A percentile compares a stretch with the other conserved stretches of the same genome.
Evolutionary conservation across 2,888 invertebrate genomes (phyloP).

Genomic region (Eucera pruinosa): DNA sequence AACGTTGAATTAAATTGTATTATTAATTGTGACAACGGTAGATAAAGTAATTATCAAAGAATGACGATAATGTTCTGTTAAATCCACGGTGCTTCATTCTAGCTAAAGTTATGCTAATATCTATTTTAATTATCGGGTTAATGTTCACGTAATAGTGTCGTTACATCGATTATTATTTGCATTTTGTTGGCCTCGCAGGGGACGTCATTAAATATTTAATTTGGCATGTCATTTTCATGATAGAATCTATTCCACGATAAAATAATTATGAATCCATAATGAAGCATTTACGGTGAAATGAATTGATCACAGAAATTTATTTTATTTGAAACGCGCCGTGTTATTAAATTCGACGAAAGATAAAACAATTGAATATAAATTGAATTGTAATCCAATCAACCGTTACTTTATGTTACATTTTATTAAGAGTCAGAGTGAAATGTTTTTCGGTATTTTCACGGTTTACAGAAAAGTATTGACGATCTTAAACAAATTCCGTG

Average conservation of each 20-base stretch:
- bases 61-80: not conserved
- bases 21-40: not conserved
- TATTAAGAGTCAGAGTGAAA: no score
- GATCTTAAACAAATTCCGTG: no score
- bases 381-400: no score
- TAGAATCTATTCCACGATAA: not conserved
- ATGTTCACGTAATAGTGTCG: conserved; percentile 19
- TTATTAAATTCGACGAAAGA: no score
- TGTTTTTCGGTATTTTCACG: no score
- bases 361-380: no score
- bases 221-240: not conserved
- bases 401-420: no score
- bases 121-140: conserved; percentile 17
- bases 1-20: not conserved
- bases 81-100: not conserved
- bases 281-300: not conserved
- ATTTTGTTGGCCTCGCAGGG: not conserved
- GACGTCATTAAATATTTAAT: conserved; percentile 11
- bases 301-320: not conserved
- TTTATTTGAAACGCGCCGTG: no score
- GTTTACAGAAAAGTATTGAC: no score
- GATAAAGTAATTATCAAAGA: not conserved
- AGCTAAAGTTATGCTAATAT: conserved; percentile 25
- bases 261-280: no score
- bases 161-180: conserved; percentile 30